A percentile compares a stretch with the other conserved stretches of the same genome.
Evolutionary conservation across 2,113 vertebrate species (phyloP).

Genomic region (Apus apus): DNA sequence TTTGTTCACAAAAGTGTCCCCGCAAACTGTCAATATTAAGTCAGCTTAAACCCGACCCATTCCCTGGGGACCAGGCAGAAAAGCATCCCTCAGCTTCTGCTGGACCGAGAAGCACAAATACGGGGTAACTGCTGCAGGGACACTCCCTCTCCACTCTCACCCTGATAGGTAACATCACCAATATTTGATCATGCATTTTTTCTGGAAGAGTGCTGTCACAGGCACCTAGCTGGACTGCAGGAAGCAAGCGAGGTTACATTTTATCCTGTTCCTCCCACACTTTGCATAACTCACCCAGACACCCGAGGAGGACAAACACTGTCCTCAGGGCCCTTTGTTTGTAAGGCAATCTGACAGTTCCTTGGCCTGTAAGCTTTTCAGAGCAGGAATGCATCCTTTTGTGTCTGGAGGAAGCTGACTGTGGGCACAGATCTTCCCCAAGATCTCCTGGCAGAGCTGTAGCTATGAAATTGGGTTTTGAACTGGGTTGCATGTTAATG

Average conservation of each 20-base stretch:
- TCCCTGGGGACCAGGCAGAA: background rate
- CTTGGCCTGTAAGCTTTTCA: background rate
- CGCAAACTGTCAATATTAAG: background rate
- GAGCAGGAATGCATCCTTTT: constrained; percentile 19
- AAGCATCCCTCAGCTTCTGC: background rate
- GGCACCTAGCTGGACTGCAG: background rate
- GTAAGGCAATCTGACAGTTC: background rate
- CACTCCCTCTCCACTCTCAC: background rate
- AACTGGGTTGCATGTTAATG: fast-evolving
- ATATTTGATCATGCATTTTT: background rate
- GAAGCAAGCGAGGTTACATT: background rate
- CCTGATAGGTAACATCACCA: background rate
- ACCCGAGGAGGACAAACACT: background rate
- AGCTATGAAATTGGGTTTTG: background rate
- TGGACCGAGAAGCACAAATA: background rate
- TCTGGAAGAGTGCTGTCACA: background rate
- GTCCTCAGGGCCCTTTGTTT: background rate
- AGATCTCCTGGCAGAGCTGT: background rate
- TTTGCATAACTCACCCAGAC: background rate
- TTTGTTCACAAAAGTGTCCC: background rate
- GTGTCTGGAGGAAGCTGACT: background rate
- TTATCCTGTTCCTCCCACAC: background rate
- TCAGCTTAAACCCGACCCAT: background rate
- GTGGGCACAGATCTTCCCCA: background rate
- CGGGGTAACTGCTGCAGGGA: fast-evolving